Conservation (phyloP, 2,888 invertebrate genomes). For the Silvanus unidentatus region DNA sequence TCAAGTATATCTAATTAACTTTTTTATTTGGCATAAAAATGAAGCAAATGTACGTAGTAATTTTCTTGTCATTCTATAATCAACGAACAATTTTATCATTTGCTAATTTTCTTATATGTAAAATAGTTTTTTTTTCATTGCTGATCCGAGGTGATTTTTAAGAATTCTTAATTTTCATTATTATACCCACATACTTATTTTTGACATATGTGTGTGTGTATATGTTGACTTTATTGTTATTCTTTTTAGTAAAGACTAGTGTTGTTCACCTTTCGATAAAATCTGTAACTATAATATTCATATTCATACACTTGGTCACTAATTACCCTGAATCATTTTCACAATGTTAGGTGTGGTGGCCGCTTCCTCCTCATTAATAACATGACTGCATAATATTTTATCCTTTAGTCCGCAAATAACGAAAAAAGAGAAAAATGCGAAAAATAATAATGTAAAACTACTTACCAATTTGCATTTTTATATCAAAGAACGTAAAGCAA, state of each 20-base stretch:
- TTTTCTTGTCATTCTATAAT: too few relatives aligned
- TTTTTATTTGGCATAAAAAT: too few relatives aligned
- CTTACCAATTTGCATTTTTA: constrained; percentile 18
- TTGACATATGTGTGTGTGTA: too few relatives aligned
- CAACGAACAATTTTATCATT: too few relatives aligned
- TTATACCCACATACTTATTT: too few relatives aligned
- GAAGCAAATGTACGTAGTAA: too few relatives aligned
- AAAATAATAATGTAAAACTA: constrained; percentile 6
- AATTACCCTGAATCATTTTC: constrained; percentile 31
- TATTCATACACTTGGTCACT: constrained; percentile 27
- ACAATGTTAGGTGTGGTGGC: constrained; percentile 26
- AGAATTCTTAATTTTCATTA: too few relatives aligned
- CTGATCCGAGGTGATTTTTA: not conserved
- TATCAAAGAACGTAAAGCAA: constrained; percentile 10
- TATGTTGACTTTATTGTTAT: constrained; percentile 5
- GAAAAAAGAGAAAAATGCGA: too few relatives aligned
- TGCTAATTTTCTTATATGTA: too few relatives aligned
- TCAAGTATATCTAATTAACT: too few relatives aligned
- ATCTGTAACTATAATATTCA: constrained; percentile 22
- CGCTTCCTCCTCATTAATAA: constrained; percentile 27
- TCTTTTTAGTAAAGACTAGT: constrained; percentile 12
- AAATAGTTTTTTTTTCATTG: not conserved
- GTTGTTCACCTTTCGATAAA: constrained; percentile 31
- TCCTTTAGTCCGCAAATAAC: constrained; percentile 1
- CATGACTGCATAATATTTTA: constrained; percentile 15